Base-by-base conservation (phyloP, 2,113 vertebrate genomes). In the Cyanistes caeruleus region DNA sequence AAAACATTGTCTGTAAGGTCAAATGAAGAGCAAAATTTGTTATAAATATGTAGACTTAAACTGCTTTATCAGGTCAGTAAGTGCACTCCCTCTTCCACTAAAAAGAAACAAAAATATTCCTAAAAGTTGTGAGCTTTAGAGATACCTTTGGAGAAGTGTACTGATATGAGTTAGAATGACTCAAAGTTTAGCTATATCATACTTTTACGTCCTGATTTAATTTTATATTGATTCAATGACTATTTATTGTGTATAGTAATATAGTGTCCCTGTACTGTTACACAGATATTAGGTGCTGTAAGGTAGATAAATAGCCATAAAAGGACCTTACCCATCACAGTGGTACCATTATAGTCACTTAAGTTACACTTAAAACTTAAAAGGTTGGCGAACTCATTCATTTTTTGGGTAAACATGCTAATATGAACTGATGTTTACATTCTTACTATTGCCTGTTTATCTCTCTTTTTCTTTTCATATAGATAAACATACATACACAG, bases 341-440 rank as follows among this genome's bases (percentile, higher is more conserved):
- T 0, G 0, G 5, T 41, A 30, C 13, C 0, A 1, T 53, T 59
- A 30, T 18, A 68, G 81, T 30, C 12, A 9, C 11, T 43, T 31
- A 39, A 35, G 28, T 30, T 64, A 35, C 3, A 15, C 30, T 48
- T 72, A 58, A 74, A 51, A 15, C 30, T 48, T 72, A 58, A 74
- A 51, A 56, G 25, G 12, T 39, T 24, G 21, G 9, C 33, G 27
- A 67, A 65, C 21, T 28, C 52, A 70, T 4, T 64, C 1, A 17
- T 46, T 60, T 84, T 92, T 69, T 65, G 21, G 3, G 27, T 52
- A 35, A 75, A 13, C 0, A 0, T 63, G 24, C 19, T 63, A 68
- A 35, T 55, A 67, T 30, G 43, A 63, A 49, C 35, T 58, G 39
- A 73, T 41, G 15, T 30, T 84, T 73, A 16, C 22, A 31, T 81